Conservation (phyloP, 2,113 vertebrate genomes). For the Phylloscopus whistleri region DNA sequence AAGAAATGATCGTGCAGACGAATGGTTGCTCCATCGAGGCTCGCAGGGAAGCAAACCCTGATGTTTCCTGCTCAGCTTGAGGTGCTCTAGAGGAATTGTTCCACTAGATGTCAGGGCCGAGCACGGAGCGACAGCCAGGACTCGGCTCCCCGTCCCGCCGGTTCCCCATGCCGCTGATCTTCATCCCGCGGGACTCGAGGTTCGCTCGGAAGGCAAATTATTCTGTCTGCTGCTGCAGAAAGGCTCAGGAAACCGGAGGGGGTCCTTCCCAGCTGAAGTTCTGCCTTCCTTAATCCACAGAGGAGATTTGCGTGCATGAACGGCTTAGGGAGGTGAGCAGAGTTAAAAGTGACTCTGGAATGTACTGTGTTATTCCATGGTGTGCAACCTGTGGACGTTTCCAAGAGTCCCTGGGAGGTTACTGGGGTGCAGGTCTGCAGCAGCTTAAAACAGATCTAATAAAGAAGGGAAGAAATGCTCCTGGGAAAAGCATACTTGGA, state of each 20-base stretch:
- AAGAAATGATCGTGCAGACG: background rate
- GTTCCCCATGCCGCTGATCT: background rate
- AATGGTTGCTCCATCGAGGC: background rate
- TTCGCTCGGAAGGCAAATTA: background rate
- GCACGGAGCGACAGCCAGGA: background rate
- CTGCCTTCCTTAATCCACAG: background rate
- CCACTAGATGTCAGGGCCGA: slow-evolving; percentile 76
- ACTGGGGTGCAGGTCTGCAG: background rate
- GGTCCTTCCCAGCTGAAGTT: background rate
- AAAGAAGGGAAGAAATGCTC: background rate
- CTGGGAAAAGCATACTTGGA: background rate
- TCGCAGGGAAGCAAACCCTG: background rate
- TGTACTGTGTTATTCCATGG: background rate
- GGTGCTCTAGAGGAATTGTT: slow-evolving; percentile 26
- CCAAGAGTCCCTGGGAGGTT: background rate
- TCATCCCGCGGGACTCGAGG: background rate
- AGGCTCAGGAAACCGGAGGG: background rate
- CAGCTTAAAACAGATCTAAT: background rate
- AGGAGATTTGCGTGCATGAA: background rate
- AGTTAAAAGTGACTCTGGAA: background rate
- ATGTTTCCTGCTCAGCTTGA: background rate
- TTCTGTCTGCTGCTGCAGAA: background rate
- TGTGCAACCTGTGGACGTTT: background rate
- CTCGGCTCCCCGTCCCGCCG: background rate
- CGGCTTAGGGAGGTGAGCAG: background rate